Conservation (phyloP, 2,888 invertebrate species). For the Dryomyza anilis region DNA sequence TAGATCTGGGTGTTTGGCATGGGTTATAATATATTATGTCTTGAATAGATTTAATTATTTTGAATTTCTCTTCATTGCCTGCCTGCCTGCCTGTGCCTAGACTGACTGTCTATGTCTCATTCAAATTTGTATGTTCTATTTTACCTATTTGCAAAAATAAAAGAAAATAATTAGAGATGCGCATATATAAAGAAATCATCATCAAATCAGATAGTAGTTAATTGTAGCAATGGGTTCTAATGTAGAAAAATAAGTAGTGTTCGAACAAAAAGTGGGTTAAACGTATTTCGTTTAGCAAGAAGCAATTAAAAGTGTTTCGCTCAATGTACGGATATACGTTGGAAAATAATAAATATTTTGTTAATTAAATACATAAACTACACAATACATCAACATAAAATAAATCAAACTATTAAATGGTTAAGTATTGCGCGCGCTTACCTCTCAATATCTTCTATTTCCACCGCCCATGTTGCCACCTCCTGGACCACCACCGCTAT, state of each 20-base stretch:
- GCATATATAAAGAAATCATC: too few species aligned
- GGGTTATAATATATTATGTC: background rate
- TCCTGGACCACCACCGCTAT: slow-evolving; percentile 45
- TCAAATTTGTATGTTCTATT: slow-evolving; percentile 52
- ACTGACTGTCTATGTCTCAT: slow-evolving; percentile 44
- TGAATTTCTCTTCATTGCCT: slow-evolving; percentile 32
- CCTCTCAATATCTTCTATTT: slow-evolving; percentile 55
- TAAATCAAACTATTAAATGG: too few species aligned
- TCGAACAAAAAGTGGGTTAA: too few species aligned
- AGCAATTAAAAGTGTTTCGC: too few species aligned
- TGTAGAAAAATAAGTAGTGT: too few species aligned
- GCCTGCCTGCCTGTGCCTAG: slow-evolving; percentile 51
- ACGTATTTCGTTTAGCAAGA: too few species aligned
- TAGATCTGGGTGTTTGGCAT: background rate
- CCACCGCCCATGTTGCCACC: slow-evolving; percentile 53
- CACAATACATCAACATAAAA: too few species aligned
- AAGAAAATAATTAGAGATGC: slow-evolving; percentile 49
- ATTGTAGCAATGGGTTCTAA: too few species aligned
- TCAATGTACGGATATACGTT: too few species aligned
- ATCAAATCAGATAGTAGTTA: too few species aligned
- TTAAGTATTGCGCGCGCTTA: slow-evolving; percentile 36
- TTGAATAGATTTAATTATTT: slow-evolving; percentile 3
- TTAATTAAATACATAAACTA: too few species aligned
- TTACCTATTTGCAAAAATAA: slow-evolving; percentile 56
- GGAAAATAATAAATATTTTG: too few species aligned